Evolutionary conservation across 1,140 invertebrate species (phyloP).

Genomic region (Papilio dardanus): DNA sequence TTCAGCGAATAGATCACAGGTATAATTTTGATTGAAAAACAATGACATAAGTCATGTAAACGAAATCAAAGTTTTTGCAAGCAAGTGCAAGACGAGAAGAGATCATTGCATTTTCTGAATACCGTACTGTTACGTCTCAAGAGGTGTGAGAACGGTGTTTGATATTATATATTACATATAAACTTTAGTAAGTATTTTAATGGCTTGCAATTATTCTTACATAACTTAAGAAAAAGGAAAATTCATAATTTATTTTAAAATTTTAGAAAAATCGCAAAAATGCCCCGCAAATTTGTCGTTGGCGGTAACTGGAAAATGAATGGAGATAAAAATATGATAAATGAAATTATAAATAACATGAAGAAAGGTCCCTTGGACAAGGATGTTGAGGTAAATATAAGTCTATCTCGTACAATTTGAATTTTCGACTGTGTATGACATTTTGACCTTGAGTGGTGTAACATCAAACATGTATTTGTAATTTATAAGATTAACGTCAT

Average conservation of each 20-base stretch:
- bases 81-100: not conserved
- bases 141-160: not conserved
- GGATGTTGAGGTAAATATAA: constrained; percentile 87
- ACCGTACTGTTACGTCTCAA: not conserved
- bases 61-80: constrained; percentile 6
- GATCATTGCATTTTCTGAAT: not conserved
- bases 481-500: not conserved
- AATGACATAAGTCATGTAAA: not conserved
- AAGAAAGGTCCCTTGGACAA: constrained; percentile 89
- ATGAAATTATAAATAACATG: constrained; percentile 92
- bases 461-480: constrained; percentile 1
- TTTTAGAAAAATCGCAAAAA: constrained; percentile 63
- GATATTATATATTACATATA: not conserved
- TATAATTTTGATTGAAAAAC: not conserved
- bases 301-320: constrained; percentile 99
- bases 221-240: not conserved
- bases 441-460: constrained; percentile 38
- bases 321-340: constrained; percentile 87
- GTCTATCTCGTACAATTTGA: not conserved
- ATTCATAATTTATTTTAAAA: constrained; percentile 16
- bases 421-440: not conserved
- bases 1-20: not conserved
- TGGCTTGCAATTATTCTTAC: not conserved
- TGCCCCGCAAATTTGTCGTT: constrained; percentile 97
- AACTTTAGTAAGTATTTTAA: not conserved